These are phyloP conservation scores for Nymphalis urticae DNA, from an alignment of 2,888 invertebrate genomes.

Conservation along the genomic window DNA sequence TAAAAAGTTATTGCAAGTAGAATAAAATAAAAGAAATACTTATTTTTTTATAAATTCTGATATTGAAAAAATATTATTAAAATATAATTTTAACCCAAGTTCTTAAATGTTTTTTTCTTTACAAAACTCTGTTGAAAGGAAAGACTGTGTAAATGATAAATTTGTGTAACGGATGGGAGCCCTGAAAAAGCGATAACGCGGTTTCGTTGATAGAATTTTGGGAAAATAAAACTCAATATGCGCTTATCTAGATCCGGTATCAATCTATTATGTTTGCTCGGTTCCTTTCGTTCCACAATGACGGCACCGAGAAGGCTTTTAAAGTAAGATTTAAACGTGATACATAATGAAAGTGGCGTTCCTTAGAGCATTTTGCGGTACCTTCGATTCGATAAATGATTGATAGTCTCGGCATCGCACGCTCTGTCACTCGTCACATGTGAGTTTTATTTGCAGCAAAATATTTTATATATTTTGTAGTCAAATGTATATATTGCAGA, in stretches of 20 bases:
- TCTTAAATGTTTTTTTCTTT: background rate
- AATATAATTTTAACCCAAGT: background rate
- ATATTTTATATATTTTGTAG: constrained; percentile 52
- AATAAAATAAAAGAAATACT: too few species aligned
- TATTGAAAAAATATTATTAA: too few species aligned
- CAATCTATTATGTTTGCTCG: constrained; percentile 74
- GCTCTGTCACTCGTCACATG: constrained; percentile 46
- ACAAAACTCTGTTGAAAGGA: constrained; percentile 12
- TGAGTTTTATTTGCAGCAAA: constrained; percentile 70
- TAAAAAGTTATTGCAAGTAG: too few species aligned
- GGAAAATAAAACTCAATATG: constrained; percentile 63
- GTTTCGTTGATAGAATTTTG: constrained; percentile 49
- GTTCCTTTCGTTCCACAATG: constrained; percentile 60
- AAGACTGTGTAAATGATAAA: constrained; percentile 28
- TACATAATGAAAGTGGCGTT: constrained; percentile 74
- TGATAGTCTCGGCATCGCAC: constrained; percentile 59
- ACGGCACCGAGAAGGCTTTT: constrained; percentile 61
- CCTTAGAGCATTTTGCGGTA: constrained; percentile 76
- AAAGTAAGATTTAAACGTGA: constrained; percentile 74
- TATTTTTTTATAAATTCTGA: too few species aligned
- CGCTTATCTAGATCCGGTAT: constrained; percentile 66
- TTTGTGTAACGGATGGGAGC: constrained; percentile 26
- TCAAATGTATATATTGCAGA: constrained; percentile 2
- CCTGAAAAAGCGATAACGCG: constrained; percentile 41
- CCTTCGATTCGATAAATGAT: constrained; percentile 74